A percentile compares a stretch with the other conserved stretches of the same genome.
phyloP scores from a whole-genome alignment of 2,888 invertebrate species.

The Lepeophtheirus nordmannii region DNA sequence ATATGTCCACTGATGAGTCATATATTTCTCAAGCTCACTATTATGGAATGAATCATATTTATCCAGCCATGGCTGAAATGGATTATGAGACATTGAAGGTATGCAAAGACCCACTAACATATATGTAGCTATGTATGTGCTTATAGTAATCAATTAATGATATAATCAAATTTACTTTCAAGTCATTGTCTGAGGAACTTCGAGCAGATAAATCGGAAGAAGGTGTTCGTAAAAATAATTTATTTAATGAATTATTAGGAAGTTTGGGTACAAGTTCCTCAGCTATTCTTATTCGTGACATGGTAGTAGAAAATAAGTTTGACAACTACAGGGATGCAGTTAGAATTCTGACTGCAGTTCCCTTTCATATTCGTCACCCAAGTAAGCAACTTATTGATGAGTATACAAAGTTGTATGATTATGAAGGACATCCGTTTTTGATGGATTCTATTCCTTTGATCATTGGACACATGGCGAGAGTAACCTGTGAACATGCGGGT shows the following conservation, averaged over 20 bases:
- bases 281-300: constrained; percentile 19
- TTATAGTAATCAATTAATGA: background rate
- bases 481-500: constrained; percentile 18
- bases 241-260: constrained; percentile 19
- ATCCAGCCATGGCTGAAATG: constrained; percentile 6
- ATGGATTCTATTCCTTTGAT: constrained; percentile 19
- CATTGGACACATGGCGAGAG: constrained; percentile 18
- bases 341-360: constrained; percentile 11
- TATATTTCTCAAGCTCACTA: constrained; percentile 13
- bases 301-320: constrained; percentile 16
- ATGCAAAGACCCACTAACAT: background rate
- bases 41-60: constrained; percentile 9
- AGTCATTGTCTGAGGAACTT: background rate
- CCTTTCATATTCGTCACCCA: constrained; percentile 21
- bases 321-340: constrained; percentile 18
- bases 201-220: constrained; percentile 18
- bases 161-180: background rate
- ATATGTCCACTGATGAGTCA: background rate
- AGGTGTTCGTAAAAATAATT: constrained; percentile 14
- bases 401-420: background rate
- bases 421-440: background rate
- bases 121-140: background rate
- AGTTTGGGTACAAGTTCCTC: constrained; percentile 18
- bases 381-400: constrained; percentile 12
- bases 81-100: constrained; percentile 10